Evolutionary conservation across 2,113 vertebrate genomes (phyloP), one percentile per base, ranked within the genome.

Genomic region (Choloepus hoffmanni): DNA sequence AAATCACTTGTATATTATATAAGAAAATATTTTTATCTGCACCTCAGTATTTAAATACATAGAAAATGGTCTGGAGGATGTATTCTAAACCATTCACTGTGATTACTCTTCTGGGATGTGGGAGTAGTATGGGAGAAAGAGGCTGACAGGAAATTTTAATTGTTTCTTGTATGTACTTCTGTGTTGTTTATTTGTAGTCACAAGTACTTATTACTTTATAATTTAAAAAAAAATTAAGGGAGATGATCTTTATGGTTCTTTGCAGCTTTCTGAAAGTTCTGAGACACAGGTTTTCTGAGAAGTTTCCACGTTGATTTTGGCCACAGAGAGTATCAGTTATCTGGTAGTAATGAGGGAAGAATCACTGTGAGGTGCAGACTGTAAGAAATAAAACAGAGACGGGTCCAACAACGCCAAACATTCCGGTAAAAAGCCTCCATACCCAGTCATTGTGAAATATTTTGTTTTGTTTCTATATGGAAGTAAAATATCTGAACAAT

Each of bases 191-290:
- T 85, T 70, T 36, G 60, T 33, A 30, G 78, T n/a, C 23, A 55
- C 8, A 68, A 53, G 18, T 72, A 76, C 26, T 85, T 83, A 74
- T 28, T 73, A 73, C 45, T 92, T 76, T 53, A 24, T 24, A 28
- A 85, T 53, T 67, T 84, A 60, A 2, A 33, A 40, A 65, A 94
- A 96, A 89, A 55, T 26, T 10, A 81, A 9, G 33, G 23, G 28
- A 30, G 21, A 14, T 33, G 13, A 0, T 74, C 62, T 83, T 60
- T 90, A 23, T 45, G 45, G 28, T 13, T 63, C 36, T 70, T 24
- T 88, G 40, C 24, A 89, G 36, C 65, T 77, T 93, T 85, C 30
- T 76, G 72, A 50, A 45, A n/a, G 88, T 94, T 90, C 88, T 45
- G 40, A 63, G 73, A 89, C 93, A 45, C 23, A 85, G 50, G 55